Percentiles rank a stretch among this genome's conserved stretches.
Evolutionary conservation across 2,797 vertebrate species (phyloP).

Genomic region (Kryptolebias ocellatus): DNA sequence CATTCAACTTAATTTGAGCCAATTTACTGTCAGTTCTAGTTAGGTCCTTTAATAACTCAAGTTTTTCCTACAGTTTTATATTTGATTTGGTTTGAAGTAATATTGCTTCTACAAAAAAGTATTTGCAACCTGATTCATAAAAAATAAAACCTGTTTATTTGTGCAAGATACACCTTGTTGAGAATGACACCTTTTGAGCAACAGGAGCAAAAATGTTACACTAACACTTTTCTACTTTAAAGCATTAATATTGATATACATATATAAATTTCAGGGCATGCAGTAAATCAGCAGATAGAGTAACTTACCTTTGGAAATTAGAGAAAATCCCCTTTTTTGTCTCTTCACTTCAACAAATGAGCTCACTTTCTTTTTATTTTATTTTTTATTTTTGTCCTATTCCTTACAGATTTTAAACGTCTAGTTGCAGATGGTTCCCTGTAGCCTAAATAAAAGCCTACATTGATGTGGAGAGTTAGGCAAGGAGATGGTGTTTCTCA

Average conservation of each 20-base stretch:
- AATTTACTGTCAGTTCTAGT: not conserved
- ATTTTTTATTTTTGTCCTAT: not conserved
- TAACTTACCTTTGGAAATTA: conserved; percentile 61
- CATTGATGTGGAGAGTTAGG: conserved; percentile 34
- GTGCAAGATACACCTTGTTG: not conserved
- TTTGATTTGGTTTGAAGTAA: not conserved
- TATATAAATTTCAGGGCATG: too few species aligned
- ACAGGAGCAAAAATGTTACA: not conserved
- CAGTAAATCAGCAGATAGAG: conserved; percentile 5
- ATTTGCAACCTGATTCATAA: not conserved
- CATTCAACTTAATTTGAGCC: not conserved
- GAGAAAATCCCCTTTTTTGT: conserved; percentile 18
- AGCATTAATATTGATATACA: too few species aligned
- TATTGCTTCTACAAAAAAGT: not conserved
- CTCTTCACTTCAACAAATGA: conserved; percentile 18
- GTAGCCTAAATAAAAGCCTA: conserved; percentile 18
- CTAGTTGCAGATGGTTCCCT: conserved; percentile 9
- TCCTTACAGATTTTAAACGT: conserved; percentile 13
- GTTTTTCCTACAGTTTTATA: not conserved
- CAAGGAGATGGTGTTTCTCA: conserved; percentile 45
- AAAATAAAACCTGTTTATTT: conserved; percentile 4
- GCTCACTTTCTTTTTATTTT: not conserved
- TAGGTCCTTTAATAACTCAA: not conserved
- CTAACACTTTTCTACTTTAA: too few species aligned
- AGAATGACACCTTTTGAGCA: not conserved